phyloP scores from a whole-genome alignment of 2,797 vertebrate species.

The Darevskia nairensis region DNA sequence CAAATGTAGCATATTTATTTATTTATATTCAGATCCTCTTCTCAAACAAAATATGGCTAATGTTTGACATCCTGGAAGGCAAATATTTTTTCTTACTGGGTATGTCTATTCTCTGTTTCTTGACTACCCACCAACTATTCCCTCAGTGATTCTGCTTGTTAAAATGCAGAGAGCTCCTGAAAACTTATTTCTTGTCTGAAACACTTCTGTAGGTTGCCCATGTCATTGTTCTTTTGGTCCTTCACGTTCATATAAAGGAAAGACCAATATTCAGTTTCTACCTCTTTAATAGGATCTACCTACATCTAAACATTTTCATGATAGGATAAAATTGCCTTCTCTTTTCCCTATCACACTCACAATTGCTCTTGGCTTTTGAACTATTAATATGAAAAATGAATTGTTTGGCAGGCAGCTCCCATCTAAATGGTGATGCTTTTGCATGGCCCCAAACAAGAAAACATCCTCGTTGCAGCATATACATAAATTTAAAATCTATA shows the following conservation, averaged over 20 bases:
- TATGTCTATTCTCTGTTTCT: not conserved
- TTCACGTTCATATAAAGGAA: not conserved
- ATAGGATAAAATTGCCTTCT: not conserved
- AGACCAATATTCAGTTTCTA: not conserved
- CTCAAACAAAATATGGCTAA: not conserved
- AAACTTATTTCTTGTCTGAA: not conserved
- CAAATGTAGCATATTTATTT: not conserved
- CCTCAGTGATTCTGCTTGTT: too few relatives aligned
- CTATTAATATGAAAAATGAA: constrained; percentile 17
- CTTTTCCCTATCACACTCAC: not conserved
- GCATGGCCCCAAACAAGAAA: not conserved
- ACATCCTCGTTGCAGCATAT: not conserved
- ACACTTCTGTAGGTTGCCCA: not conserved
- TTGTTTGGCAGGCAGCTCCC: not conserved
- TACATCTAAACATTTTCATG: not conserved
- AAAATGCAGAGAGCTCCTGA: not conserved
- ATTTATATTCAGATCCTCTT: not conserved
- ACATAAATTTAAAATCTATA: not conserved
- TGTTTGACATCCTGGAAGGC: not conserved
- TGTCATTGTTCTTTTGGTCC: not conserved
- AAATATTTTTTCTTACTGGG: not conserved
- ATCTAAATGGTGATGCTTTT: constrained; percentile 19
- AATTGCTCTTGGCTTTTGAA: not conserved
- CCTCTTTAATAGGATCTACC: not conserved
- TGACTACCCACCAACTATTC: not conserved